Base-by-base conservation (phyloP, 2,888 invertebrate genomes). In the Petrophora chlorosata region DNA sequence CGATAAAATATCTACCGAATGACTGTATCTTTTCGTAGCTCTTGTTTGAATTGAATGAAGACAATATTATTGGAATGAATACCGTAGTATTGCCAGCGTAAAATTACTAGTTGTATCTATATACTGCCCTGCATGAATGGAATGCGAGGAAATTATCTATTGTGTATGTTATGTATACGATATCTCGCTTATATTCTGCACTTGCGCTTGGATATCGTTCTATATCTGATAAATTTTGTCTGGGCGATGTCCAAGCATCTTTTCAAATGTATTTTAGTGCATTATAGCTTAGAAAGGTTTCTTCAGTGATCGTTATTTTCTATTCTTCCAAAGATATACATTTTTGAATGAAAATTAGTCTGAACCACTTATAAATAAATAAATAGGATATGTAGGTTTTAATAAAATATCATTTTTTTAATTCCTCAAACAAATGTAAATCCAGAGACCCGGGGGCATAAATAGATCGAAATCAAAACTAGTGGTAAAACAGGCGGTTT, bases 61-160 rank as follows among this genome's bases (percentile, higher is more conserved):
- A 44, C 8, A 34, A 35, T 29, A 35, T 32, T 13, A 36, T 48
- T 53, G 54, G 61, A 67, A 70, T 70, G 66, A 60, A 42, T 56
- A 22, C 28, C 34, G 54, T 70, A 67, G 61, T 61, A 45, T 59
- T 62, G 57, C 49, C 44, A 52, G 56, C 56, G 46, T 53, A 35
- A 54, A 36, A 54, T 52, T 56, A 53, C 30, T 47, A 48, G 33
- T 56, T 55, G 50, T 42, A 44, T 55, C 30, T 43, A 25, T 40
- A 42, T 43, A 29, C 17, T 39, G 39, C 50, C 61, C 56, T 63
- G 81, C 82, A 80, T 79, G 82, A 59, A 30, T 65, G 67, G 79
- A 74, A 76, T 78, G 75, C 72, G 63, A 73, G 66, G 65, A 70
- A 40, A 56, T 53, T 35, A 29, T 39, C 39, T 59, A 58, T 53